A percentile compares a stretch with the other conserved stretches of the same genome.
phyloP scores from a whole-genome alignment of 2,797 vertebrate species.

The Micromesistius poutassou region DNA sequence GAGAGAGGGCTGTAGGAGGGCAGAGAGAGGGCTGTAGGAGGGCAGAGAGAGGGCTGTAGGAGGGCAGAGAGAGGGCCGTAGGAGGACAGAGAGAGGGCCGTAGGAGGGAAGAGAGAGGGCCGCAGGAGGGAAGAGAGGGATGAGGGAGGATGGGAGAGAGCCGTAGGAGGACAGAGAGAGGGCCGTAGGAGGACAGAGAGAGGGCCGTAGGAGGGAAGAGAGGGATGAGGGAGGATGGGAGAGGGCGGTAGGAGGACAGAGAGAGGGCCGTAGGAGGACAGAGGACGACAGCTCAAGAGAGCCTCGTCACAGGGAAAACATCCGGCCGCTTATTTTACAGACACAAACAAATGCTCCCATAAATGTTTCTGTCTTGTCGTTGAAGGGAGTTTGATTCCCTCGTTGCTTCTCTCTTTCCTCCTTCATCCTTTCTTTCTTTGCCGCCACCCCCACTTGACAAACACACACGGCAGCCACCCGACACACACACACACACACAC shows the following conservation, averaged over 20 bases:
- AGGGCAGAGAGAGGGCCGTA: too few species aligned
- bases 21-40: not conserved
- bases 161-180: not conserved
- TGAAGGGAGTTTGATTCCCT: too few species aligned
- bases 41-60: too few species aligned
- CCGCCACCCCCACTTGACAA: not conserved
- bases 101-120: too few species aligned
- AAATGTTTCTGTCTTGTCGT: too few species aligned
- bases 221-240: too few species aligned
- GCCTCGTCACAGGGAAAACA: too few species aligned
- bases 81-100: too few species aligned
- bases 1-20: too few species aligned
- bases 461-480: not conserved
- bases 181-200: not conserved
- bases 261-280: not conserved
- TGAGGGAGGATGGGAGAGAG: not conserved
- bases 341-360: not conserved
- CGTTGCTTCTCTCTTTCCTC: too few species aligned
- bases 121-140: too few species aligned
- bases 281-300: not conserved
- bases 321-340: not conserved
- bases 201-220: too few species aligned
- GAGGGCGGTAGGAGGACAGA: not conserved
- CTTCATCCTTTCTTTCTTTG: not conserved
- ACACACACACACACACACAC: constrained; percentile 16